Conservation (phyloP, 2,113 vertebrate species). For the Eidolon helvum region DNA sequence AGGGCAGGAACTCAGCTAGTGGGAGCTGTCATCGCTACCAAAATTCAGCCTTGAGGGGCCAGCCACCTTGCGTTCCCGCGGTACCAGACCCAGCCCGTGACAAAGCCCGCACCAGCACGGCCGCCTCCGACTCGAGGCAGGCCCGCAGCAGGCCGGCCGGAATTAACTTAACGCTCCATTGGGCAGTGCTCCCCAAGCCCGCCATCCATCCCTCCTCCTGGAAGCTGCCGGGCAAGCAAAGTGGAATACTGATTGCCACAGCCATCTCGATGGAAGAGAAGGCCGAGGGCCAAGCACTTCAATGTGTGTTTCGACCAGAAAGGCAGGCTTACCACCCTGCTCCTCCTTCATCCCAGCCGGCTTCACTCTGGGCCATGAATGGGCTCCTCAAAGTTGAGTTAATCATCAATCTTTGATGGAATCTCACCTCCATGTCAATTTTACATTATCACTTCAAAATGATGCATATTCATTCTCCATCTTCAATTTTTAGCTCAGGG, state of each 20-base stretch:
- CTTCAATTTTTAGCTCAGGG: neutral
- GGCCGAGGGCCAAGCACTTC: constrained; percentile 7
- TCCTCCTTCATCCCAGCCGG: neutral
- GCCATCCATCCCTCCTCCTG: neutral
- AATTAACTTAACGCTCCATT: constrained; percentile 27
- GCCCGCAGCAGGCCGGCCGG: neutral
- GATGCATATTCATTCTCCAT: neutral
- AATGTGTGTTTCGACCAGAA: neutral
- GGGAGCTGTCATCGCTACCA: neutral
- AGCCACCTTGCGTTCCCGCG: neutral
- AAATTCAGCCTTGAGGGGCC: neutral
- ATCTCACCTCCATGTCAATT: constrained; percentile 10
- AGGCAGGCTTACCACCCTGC: neutral
- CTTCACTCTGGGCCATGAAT: constrained; percentile 4
- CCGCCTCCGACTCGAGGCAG: neutral
- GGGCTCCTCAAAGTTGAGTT: neutral
- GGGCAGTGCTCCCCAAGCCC: constrained; percentile 19
- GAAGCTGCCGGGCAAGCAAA: constrained; percentile 55
- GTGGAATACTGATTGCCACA: constrained; percentile 13
- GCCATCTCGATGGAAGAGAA: neutral
- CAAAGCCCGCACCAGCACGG: neutral
- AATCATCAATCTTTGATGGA: neutral
- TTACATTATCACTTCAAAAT: neutral
- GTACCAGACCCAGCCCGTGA: neutral
- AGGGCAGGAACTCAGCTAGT: neutral